Base-by-base conservation (phyloP, 2,797 vertebrate species). In the Molossus molossus region DNA sequence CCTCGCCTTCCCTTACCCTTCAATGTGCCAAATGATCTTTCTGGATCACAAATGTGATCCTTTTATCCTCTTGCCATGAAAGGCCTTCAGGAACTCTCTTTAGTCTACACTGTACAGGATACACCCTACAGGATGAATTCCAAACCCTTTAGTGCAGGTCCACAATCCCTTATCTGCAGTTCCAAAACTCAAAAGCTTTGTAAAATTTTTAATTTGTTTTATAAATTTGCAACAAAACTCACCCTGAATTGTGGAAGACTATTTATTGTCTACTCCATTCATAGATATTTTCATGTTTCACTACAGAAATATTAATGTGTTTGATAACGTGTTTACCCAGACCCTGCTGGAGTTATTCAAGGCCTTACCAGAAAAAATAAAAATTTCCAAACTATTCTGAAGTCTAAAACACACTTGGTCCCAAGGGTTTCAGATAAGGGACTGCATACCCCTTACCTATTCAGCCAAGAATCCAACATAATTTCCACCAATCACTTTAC, bases 1-100 rank as follows among this genome's bases (percentile, higher is more conserved):
- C 5, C 70, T 75, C 69, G 23, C 50, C 50, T 95, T 73, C 67
- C 57, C 20, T 90, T 67, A 67, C 45, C 55, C 33, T 62, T 91
- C 77, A 48, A 62, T 3, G 3, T 60, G 40, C 76, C 53, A 93
- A 53, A 48, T 60, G 27, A 83, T 91, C 77, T 67, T 87, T 90
- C 15, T 73, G 85, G 48, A 84, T 92, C n/a, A 90, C 58, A 94
- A 87, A 96, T 58, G 62, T 60, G 80, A 91, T 84, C 29, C 25
- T 91, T 95, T 93, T 73, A 87, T 27, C 40, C 48, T 83, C 48
- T 81, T 83, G 55, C 72, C 82, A 89, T 3, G 40, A 48, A 50
- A 82, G 37, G 37, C 64, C 72, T 84, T 80, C 33, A 48, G 25
- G 73, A 25, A 88, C 15, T 50, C 67, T 65, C 72, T 92, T 77